Conservation (phyloP, 2,113 vertebrate species). For the Chloropsis cyanopogon region DNA sequence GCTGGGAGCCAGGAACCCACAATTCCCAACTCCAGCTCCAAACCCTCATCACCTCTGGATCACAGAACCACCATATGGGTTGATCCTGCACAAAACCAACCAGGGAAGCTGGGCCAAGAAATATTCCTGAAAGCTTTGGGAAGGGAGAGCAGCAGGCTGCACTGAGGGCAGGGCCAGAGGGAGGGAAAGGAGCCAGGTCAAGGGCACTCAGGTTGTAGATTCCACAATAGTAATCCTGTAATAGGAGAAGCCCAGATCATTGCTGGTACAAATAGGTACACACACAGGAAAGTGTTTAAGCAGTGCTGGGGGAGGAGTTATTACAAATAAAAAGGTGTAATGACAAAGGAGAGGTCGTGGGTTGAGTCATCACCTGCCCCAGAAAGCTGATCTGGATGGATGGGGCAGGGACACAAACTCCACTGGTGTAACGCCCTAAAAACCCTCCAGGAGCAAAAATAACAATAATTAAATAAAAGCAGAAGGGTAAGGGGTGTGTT, state of each 20-base stretch:
- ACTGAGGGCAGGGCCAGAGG: background rate
- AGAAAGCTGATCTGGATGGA: background rate
- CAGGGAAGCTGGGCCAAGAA: rapidly evolving
- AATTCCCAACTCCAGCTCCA: background rate
- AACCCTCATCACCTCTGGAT: background rate
- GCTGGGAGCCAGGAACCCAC: background rate
- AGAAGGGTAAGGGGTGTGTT: background rate
- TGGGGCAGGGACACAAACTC: background rate
- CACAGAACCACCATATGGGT: rapidly evolving
- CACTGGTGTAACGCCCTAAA: background rate
- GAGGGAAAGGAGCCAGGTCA: background rate
- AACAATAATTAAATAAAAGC: background rate
- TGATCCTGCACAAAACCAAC: background rate
- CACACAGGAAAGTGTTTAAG: background rate
- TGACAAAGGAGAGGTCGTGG: background rate
- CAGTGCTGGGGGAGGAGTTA: background rate
- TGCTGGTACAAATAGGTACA: background rate
- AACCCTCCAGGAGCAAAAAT: background rate
- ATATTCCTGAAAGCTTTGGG: background rate
- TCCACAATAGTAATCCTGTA: background rate
- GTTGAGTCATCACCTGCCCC: background rate
- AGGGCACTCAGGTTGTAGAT: background rate
- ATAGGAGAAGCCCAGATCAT: background rate
- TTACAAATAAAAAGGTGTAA: background rate
- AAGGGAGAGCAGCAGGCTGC: background rate